A percentile compares a stretch with the other conserved stretches of the same genome.
phyloP scores from a whole-genome alignment of 2,113 vertebrate genomes.

The Callipepla squamata region DNA sequence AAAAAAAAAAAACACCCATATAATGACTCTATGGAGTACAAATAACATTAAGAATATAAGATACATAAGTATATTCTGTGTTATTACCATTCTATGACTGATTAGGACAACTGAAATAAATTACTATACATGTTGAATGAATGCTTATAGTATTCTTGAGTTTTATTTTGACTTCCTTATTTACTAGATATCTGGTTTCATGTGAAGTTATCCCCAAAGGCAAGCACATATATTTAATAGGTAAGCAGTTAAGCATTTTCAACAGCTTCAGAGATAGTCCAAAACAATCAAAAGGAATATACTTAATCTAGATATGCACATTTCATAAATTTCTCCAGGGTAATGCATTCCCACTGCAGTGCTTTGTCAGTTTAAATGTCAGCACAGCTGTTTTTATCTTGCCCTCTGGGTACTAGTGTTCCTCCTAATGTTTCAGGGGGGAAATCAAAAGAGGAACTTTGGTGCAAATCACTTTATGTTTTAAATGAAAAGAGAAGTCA shows the following conservation, averaged over 20 bases:
- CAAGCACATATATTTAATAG: slow-evolving; percentile 18
- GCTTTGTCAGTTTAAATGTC: slow-evolving; percentile 41
- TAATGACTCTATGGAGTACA: neutral
- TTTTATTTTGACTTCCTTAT: slow-evolving; percentile 4
- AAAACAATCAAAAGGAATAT: slow-evolving; percentile 43
- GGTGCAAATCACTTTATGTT: slow-evolving; percentile 4
- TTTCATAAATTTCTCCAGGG: slow-evolving; percentile 45
- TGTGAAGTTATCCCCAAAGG: slow-evolving; percentile 13
- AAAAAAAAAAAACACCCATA: neutral
- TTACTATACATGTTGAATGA: neutral
- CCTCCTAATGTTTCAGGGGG: neutral
- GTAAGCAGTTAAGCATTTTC: slow-evolving; percentile 43
- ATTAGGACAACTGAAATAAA: slow-evolving; percentile 7
- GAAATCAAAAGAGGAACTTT: slow-evolving; percentile 37
- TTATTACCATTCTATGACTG: neutral
- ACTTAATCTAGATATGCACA: neutral
- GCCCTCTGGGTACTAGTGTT: slow-evolving; percentile 11
- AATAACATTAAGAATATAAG: neutral
- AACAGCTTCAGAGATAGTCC: slow-evolving; percentile 25
- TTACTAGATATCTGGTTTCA: neutral
- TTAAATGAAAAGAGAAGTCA: slow-evolving; percentile 25
- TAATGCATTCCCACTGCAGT: slow-evolving; percentile 19
- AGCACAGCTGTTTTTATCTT: slow-evolving; percentile 50
- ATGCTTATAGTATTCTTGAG: neutral
- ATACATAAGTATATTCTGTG: neutral